A percentile compares a stretch with the other conserved stretches of the same genome.
Conservation (phyloP, 2,113 vertebrate genomes). For the Ellobius talpinus region DNA sequence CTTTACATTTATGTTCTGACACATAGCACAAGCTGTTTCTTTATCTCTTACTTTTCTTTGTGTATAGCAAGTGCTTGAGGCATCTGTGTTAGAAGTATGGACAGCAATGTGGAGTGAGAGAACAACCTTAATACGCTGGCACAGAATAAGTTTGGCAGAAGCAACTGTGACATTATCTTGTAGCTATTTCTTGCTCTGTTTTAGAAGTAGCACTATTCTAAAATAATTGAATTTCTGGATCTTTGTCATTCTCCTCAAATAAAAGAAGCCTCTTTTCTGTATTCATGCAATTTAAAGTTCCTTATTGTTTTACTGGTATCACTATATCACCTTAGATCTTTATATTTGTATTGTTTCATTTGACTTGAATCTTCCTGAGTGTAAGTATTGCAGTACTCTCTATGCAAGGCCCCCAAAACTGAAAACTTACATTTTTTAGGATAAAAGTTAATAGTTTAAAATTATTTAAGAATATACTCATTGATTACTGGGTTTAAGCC, state of each 20-base stretch:
- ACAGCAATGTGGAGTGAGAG: background rate
- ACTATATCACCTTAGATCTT: fast-evolving
- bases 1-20: background rate
- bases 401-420: background rate
- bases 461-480: background rate
- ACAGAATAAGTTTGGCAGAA: background rate
- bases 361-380: background rate
- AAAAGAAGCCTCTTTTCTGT: background rate
- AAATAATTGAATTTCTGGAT: background rate
- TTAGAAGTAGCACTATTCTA: background rate
- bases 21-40: background rate
- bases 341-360: background rate
- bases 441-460: conserved; percentile 4
- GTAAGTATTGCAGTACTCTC: background rate
- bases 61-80: background rate
- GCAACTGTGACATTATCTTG: background rate
- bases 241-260: background rate
- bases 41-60: background rate
- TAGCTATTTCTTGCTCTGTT: background rate
- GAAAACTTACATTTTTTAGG: background rate
- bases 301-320: background rate
- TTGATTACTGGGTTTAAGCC: background rate
- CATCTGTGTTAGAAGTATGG: background rate
- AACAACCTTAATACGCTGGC: background rate
- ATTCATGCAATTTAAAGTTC: background rate